Conservation (phyloP, 2,888 invertebrate species). For the Patella pellucida region DNA sequence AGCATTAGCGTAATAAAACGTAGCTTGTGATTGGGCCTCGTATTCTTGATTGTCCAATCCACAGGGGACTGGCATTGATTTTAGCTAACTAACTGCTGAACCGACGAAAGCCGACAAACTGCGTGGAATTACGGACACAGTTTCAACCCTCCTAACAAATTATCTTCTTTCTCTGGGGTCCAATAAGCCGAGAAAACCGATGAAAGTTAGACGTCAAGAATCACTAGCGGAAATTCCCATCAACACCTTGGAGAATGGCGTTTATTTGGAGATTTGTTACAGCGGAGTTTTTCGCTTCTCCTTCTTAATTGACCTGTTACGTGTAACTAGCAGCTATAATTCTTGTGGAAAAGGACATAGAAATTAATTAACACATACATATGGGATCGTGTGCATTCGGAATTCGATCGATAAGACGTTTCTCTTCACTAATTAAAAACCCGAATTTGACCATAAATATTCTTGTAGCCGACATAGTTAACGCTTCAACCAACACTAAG, state of each 20-base stretch:
- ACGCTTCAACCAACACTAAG: too few relatives aligned
- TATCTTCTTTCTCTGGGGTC: not conserved
- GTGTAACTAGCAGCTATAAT: not conserved
- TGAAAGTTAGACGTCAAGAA: not conserved
- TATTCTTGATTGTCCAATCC: slow-evolving; percentile 1
- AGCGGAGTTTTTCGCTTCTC: not conserved
- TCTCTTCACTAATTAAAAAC: too few relatives aligned
- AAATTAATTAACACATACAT: slow-evolving; percentile 6
- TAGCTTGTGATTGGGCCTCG: not conserved
- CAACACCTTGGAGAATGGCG: not conserved
- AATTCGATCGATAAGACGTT: too few relatives aligned
- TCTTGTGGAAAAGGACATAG: not conserved
- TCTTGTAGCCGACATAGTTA: too few relatives aligned
- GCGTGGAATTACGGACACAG: too few relatives aligned
- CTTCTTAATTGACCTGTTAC: slow-evolving; percentile 3
- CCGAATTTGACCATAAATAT: too few relatives aligned
- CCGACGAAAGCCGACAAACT: too few relatives aligned
- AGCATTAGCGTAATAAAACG: too few relatives aligned
- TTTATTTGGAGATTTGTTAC: not conserved
- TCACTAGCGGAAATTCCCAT: not conserved
- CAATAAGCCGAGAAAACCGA: not conserved
- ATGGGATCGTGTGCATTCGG: not conserved
- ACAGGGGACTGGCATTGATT: not conserved
- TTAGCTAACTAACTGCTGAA: not conserved
- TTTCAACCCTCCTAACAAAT: too few relatives aligned